Conservation (phyloP, 2,888 invertebrate species). For the Hydropsyche betteni region DNA sequence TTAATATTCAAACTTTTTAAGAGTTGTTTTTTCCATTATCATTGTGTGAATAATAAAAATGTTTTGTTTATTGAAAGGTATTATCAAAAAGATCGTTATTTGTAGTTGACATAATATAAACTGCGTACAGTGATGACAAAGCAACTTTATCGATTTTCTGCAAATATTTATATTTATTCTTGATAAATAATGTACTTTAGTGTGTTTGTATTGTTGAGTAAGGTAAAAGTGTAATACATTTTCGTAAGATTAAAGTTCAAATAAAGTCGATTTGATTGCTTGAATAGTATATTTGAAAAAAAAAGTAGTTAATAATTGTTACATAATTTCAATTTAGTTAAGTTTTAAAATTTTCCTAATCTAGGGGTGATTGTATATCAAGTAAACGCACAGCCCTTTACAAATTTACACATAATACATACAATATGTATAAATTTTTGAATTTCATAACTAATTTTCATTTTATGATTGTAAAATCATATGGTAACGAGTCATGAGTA, state of each 20-base stretch:
- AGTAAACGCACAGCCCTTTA: slow-evolving; percentile 14
- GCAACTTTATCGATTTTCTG: neutral
- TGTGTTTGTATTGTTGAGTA: too few relatives aligned
- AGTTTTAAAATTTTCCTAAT: neutral
- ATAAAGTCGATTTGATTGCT: neutral
- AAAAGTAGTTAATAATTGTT: slow-evolving; percentile 6
- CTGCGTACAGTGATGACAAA: too few relatives aligned
- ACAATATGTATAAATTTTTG: slow-evolving; percentile 1
- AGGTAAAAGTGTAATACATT: too few relatives aligned
- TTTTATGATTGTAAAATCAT: neutral
- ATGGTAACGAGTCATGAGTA: slow-evolving; percentile 16
- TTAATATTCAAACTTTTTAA: too few relatives aligned
- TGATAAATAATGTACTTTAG: neutral
- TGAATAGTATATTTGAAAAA: slow-evolving; percentile 9
- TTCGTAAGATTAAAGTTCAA: too few relatives aligned
- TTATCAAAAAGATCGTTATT: neutral
- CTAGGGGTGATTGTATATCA: slow-evolving; percentile 22
- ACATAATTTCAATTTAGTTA: neutral
- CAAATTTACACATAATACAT: neutral
- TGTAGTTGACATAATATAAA: neutral
- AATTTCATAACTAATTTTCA: neutral
- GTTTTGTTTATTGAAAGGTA: neutral
- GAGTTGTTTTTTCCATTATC: too few relatives aligned
- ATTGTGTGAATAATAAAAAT: neutral
- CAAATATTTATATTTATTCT: neutral